These are phyloP conservation scores for Podotricha telesiphe DNA, from an alignment of 2,888 invertebrate genomes.

Conservation along the genomic window DNA sequence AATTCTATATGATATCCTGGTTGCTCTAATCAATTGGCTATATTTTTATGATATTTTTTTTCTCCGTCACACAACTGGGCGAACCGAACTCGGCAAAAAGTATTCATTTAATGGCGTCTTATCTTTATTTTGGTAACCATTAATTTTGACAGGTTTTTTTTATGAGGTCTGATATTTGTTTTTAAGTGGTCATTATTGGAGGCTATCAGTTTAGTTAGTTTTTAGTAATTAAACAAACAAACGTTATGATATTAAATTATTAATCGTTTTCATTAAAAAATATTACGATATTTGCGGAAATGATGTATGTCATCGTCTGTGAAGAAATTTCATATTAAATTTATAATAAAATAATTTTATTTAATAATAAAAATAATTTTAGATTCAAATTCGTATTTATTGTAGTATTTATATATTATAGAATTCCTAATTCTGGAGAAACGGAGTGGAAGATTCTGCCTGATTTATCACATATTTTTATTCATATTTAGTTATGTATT, in stretches of 20 bases:
- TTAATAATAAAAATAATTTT: no score
- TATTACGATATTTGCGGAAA: background rate
- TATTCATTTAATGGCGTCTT: conserved; percentile 34
- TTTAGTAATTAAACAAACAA: conserved; percentile 19
- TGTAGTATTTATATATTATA: no score
- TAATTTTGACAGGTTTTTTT: conserved; percentile 36
- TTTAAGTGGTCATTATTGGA: conserved; percentile 24
- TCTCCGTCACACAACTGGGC: background rate
- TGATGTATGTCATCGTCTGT: background rate
- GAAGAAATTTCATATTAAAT: no score
- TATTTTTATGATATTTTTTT: conserved; percentile 4
- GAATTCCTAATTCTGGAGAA: no score
- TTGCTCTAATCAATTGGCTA: conserved; percentile 29
- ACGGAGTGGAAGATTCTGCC: no score
- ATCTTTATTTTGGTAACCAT: conserved; percentile 34
- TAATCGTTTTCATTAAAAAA: conserved; percentile 4
- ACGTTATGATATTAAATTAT: background rate
- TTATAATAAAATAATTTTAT: no score
- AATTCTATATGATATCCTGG: conserved; percentile 44
- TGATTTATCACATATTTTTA: no score
- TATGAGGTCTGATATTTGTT: conserved; percentile 24
- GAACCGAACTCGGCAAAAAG: conserved; percentile 21
- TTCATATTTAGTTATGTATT: no score
- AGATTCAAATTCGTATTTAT: no score
- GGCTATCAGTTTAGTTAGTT: conserved; percentile 11